Base-by-base conservation (phyloP, 2,113 vertebrate species). In the Phalacrocorax carbo region DNA sequence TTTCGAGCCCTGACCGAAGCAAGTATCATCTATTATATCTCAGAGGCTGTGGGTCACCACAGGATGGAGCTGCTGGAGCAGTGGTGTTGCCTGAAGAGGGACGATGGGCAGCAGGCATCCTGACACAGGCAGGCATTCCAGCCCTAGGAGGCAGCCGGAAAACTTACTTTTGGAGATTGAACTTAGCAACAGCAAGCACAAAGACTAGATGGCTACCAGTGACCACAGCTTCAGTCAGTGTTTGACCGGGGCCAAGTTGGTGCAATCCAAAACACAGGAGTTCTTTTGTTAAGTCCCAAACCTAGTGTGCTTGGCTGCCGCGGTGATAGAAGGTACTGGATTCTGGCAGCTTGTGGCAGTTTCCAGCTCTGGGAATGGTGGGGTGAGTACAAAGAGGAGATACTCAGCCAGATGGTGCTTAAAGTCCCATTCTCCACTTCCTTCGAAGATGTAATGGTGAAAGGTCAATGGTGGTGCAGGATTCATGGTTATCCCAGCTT, bases 11-110 rank as follows among this genome's bases (percentile, higher is more conserved):
- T 82, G 60, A 73, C n/a, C 36, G 0, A 0, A 40, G 55, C 48
- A 44, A 57, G 83, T 94, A 62, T 92, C 91, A 62, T 92, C 91
- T 88, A 83, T 96, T 97, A 94, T 92, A 0, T 83, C 54, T 96
- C 60, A 3, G 78, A 58, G 32, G 54, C 77, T 62, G 30, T 4
- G 21, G 92, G 73, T 96, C 80, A 32, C 49, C 15, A 18, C 0
- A 21, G 15, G 80, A 62, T 14, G 0, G 46, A 58, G 72, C 91
- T 85, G 54, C 84, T 94, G 94, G 48, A 79, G 95, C 58, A 4
- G 7, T 58, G 55, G 15, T 77, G 29, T 57, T 46, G 27, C 55
- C 52, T 40, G 52, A 23, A 23, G 57, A 48, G 19, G 34, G 38
- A 25, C 48, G 68, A 23, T 16, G 12, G 70, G 27, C 20, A 57